phyloP scores from a whole-genome alignment of 2,113 vertebrate species.

The Tinamus guttatus region DNA sequence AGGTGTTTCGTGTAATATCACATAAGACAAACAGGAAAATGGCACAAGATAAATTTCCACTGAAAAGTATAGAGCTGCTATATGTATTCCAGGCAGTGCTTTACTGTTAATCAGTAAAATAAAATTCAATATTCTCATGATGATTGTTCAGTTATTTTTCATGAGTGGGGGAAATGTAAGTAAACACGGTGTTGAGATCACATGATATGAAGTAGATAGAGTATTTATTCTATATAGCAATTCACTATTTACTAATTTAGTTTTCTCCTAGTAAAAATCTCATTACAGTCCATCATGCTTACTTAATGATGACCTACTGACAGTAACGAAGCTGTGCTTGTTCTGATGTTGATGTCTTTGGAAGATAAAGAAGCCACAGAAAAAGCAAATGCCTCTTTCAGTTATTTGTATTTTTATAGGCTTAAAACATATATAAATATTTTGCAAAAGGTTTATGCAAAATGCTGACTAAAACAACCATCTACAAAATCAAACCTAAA shows the following conservation, averaged over 20 bases:
- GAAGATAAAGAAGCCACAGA: not conserved
- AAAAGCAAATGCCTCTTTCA: not conserved
- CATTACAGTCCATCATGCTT: not conserved
- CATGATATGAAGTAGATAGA: not conserved
- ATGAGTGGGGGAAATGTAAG: not conserved
- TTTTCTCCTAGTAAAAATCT: not conserved
- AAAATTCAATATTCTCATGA: not conserved
- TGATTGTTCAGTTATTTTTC: not conserved
- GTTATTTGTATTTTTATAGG: not conserved
- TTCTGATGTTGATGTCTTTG: not conserved
- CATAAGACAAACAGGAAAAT: not conserved
- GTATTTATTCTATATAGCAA: not conserved
- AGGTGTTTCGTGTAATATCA: not conserved
- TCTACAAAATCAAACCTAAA: not conserved
- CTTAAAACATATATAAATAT: not conserved
- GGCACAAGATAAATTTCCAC: not conserved
- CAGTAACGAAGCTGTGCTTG: not conserved
- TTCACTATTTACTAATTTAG: not conserved
- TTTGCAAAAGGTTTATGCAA: not conserved
- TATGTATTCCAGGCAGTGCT: not conserved
- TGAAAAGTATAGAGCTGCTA: not conserved
- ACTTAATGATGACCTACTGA: not conserved
- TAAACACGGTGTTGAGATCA: not conserved
- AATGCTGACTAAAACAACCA: not conserved
- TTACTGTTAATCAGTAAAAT: not conserved